phyloP scores from a whole-genome alignment of 2,797 vertebrate genomes.

The Masticophis lateralis region DNA sequence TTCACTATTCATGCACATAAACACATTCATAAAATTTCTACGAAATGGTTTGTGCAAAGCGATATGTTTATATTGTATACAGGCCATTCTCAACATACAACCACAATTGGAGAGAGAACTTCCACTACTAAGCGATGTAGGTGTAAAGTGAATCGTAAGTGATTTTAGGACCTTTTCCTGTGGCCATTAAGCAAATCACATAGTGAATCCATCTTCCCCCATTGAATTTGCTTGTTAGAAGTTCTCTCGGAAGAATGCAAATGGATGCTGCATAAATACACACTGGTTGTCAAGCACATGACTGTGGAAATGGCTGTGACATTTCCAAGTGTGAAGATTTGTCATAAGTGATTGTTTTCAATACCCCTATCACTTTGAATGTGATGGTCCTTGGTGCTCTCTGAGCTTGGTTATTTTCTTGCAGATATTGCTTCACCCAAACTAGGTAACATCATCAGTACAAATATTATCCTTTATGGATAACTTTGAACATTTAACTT shows the following conservation, averaged over 20 bases:
- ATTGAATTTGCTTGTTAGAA: background rate
- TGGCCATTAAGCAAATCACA: background rate
- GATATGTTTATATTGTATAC: background rate
- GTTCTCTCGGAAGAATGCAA: background rate
- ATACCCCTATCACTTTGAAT: background rate
- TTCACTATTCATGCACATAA: background rate
- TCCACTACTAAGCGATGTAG: background rate
- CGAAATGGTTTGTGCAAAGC: background rate
- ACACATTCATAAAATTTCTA: background rate
- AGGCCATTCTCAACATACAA: background rate
- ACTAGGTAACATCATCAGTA: background rate
- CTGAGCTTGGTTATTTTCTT: background rate
- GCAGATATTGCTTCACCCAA: background rate
- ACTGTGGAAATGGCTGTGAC: background rate
- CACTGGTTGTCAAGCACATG: background rate
- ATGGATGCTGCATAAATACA: background rate
- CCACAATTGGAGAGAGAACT: background rate
- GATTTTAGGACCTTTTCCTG: background rate
- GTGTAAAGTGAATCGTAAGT: background rate
- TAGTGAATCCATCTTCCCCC: background rate
- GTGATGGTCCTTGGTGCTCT: background rate
- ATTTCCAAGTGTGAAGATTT: background rate
- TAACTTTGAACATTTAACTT: background rate
- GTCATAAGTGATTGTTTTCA: background rate
- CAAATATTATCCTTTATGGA: background rate